Percentiles rank a stretch among this genome's conserved stretches.
Conservation (phyloP, 2,797 vertebrate species). For the Threskiornis aethiopicus region DNA sequence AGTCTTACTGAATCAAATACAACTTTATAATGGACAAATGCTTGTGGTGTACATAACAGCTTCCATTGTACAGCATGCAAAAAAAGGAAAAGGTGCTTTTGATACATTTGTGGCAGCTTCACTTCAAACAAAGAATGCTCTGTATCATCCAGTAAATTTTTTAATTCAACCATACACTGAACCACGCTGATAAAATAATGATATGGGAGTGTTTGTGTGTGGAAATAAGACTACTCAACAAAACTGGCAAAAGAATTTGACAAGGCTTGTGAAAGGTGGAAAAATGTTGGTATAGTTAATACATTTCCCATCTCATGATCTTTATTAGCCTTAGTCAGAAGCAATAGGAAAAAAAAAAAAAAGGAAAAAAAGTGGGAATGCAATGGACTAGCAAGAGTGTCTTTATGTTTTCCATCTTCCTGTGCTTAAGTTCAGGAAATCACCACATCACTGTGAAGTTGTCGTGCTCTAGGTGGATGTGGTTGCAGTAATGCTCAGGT, state of each 20-base stretch:
- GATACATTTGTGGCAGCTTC: background rate
- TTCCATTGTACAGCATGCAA: background rate
- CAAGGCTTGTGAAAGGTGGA: background rate
- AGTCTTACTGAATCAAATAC: background rate
- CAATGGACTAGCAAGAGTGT: accelerated
- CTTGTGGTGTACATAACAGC: background rate
- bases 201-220: background rate
- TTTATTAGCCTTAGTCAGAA: background rate
- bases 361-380: background rate
- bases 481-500: background rate
- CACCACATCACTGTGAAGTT: background rate
- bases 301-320: background rate
- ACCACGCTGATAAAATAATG: background rate
- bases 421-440: background rate
- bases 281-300: background rate
- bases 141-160: background rate
- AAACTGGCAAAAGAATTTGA: background rate
- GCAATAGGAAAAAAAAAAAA: background rate
- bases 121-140: background rate
- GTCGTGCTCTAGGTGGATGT: background rate
- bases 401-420: background rate
- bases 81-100: background rate
- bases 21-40: background rate
- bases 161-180: background rate
- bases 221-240: background rate